Percentiles rank a stretch among this genome's conserved stretches.
These are phyloP conservation scores for Pocillopora meandrina DNA, from an alignment of 92 coral and sea anemone species.

Conservation along the genomic window DNA sequence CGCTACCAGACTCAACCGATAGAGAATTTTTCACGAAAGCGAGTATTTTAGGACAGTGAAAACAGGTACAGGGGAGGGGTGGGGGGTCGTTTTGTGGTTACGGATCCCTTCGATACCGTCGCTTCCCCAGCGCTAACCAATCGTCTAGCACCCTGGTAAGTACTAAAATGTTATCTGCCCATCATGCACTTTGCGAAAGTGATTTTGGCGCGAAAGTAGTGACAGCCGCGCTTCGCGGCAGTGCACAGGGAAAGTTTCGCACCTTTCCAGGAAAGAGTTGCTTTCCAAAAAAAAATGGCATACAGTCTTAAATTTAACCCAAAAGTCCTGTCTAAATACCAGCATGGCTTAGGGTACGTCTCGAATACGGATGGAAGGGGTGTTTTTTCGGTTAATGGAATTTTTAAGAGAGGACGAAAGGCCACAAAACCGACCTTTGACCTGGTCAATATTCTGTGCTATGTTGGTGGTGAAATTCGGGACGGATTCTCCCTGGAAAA, in stretches of 20 bases:
- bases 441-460: slow-evolving; percentile 61
- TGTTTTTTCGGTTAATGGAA: slow-evolving; percentile 54
- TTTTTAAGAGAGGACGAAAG: slow-evolving; percentile 57
- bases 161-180: neutral
- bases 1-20: no score
- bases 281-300: slow-evolving; percentile 9
- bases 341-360: slow-evolving; percentile 57
- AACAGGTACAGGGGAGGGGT: no score
- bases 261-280: neutral
- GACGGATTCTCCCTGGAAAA: slow-evolving; percentile 67
- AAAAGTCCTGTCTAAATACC: slow-evolving; percentile 30
- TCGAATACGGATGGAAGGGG: slow-evolving; percentile 76
- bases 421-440: slow-evolving; percentile 46
- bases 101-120: neutral
- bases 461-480: slow-evolving; percentile 66
- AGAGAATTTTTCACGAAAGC: no score
- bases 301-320: slow-evolving; percentile 28
- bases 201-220: slow-evolving; percentile 45
- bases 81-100: no score
- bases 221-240: neutral
- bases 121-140: neutral
- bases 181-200: slow-evolving; percentile 21
- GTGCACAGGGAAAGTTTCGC: neutral
- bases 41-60: no score
- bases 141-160: neutral